Conservation (phyloP, 2,113 vertebrate species). For the Gallinago media region DNA sequence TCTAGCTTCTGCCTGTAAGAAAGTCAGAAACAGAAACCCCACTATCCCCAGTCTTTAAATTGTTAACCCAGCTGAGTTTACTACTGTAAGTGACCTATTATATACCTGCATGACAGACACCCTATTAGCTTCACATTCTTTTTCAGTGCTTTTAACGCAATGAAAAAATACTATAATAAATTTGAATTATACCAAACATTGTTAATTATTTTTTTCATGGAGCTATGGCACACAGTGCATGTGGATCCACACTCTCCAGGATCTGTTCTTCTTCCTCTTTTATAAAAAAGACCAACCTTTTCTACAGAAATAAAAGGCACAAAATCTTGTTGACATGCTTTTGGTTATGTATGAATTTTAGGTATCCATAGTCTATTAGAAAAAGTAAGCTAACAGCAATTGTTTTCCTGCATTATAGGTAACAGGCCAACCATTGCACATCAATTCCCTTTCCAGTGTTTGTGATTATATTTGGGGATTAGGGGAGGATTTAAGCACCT, state of each 20-base stretch:
- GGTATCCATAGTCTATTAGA: not conserved
- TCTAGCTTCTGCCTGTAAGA: not conserved
- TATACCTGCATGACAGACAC: not conserved
- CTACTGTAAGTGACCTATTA: not conserved
- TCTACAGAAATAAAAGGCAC: not conserved
- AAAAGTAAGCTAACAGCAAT: not conserved
- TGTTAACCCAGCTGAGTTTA: not conserved
- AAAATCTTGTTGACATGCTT: not conserved
- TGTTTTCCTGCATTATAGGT: not conserved
- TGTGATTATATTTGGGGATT: not conserved
- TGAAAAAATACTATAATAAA: not conserved
- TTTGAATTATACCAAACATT: not conserved
- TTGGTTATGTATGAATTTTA: not conserved
- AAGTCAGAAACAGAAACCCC: not conserved
- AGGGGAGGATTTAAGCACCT: not conserved
- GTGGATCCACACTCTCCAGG: not conserved
- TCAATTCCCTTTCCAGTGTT: fast-evolving
- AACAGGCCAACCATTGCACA: not conserved
- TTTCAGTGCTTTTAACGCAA: not conserved
- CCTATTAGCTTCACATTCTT: fast-evolving
- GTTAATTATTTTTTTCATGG: not conserved
- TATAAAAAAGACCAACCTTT: not conserved
- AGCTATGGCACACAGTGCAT: fast-evolving
- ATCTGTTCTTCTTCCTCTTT: not conserved
- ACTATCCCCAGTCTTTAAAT: not conserved